Evolutionary conservation across 2,888 invertebrate genomes (phyloP), one percentile per base, ranked within the genome.

Genomic region (Amphipoea lucens): DNA sequence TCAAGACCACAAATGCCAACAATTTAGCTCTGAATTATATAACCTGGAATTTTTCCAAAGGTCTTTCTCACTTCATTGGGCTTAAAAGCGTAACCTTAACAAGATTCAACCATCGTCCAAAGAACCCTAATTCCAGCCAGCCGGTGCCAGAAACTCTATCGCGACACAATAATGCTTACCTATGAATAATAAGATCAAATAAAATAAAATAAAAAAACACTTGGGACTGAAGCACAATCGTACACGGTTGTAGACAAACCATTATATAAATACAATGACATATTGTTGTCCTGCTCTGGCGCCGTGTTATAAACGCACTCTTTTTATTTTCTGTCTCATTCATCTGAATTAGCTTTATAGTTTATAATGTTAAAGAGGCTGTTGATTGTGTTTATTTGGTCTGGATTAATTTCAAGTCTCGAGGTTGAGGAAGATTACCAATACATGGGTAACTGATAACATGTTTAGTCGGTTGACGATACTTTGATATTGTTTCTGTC

Each of bases 121-220:
- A 70, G 90, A 91, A 88, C 92, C 90, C 92, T 84, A 90, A 92
- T 87, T 78, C 82, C 60, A 82, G 87, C 81, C 86, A 81, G 83
- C 88, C 89, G 89, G 90, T 90, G 90, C 91, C 91, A 91, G 87
- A 90, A 87, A 84, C 87, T 90, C 90, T 90, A 89, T 86, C 88
- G 85, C 87, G 91, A 91, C 92, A 95, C 94, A 94, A 96, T 95
- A 95, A 95, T 94, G 93, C 94, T 94, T 93, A 93, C 95, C 96
- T 95, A 96, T 96, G 96, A 96, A 96, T 96, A 96, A 96, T 96
- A 96, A 95, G 94, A 95, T 93, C 93, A 92, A 94, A 94, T 92
- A 91, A 92, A 93, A 80, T 67, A 17, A 90, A 86, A 90, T 93
- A 94, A 94, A 60, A 95, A 94, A 92, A 91, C 92, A 90, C 91